These are phyloP conservation scores for Microchrysa polita DNA, from an alignment of 2,888 invertebrate genomes.

Conservation along the genomic window DNA sequence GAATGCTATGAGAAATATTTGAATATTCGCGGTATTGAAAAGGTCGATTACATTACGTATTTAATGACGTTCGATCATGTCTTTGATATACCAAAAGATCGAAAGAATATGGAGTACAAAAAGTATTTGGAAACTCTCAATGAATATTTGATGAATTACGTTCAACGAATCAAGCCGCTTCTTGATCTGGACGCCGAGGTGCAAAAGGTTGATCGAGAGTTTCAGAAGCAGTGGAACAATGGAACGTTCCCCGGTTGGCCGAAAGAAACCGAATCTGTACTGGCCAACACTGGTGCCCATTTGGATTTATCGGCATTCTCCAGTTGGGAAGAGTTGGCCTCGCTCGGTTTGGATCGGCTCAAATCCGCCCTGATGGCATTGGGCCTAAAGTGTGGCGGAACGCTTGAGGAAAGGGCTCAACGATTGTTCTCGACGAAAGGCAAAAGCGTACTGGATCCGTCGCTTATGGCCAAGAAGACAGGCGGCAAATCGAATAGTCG, in stretches of 20 bases:
- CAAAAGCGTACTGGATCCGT: conserved; percentile 89
- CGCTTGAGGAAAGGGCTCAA: conserved; percentile 96
- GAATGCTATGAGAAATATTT: conserved; percentile 96
- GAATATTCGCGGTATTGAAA: conserved; percentile 96
- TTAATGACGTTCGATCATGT: conserved; percentile 93
- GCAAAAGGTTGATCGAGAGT: conserved; percentile 80
- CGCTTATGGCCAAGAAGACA: conserved; percentile 85
- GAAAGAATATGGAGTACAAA: conserved; percentile 87
- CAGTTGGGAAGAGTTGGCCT: conserved; percentile 96
- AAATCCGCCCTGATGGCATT: conserved; percentile 97
- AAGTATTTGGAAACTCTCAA: conserved; percentile 85
- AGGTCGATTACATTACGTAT: conserved; percentile 96
- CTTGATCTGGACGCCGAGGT: conserved; percentile 83
- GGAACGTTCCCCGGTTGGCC: conserved; percentile 97
- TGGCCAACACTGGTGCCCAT: conserved; percentile 95
- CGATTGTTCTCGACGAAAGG: conserved; percentile 96
- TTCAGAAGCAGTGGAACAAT: conserved; percentile 86
- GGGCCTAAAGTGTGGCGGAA: conserved; percentile 97
- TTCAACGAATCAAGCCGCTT: conserved; percentile 85
- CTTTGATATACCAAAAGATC: conserved; percentile 92
- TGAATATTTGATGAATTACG: conserved; percentile 86
- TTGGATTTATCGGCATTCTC: conserved; percentile 98
- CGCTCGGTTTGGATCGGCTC: conserved; percentile 93
- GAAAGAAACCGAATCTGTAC: conserved; percentile 92
- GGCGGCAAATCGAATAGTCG: conserved; percentile 69